These are phyloP conservation scores for Stenchaetothrips biformis DNA, from an alignment of 2,888 invertebrate genomes.

Conservation along the genomic window DNA sequence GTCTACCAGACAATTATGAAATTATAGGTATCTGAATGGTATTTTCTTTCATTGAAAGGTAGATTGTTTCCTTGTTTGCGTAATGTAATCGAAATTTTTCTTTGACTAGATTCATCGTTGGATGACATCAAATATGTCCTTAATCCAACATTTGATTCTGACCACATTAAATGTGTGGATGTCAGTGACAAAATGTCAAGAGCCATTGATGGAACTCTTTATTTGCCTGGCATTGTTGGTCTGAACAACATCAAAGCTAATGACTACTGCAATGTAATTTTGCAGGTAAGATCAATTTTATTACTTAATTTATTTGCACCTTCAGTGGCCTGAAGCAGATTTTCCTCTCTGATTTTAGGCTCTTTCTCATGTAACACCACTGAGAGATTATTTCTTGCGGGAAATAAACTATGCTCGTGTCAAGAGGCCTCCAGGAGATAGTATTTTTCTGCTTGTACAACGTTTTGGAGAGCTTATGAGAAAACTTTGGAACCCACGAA, in stretches of 20 bases:
- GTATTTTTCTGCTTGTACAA: slow-evolving; percentile 83
- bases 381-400: slow-evolving; percentile 90
- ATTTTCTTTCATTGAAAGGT: slow-evolving; percentile 13
- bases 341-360: slow-evolving; percentile 57
- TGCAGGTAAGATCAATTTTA: slow-evolving; percentile 62
- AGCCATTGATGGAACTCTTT: slow-evolving; percentile 94
- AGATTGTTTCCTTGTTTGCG: neutral
- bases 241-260: slow-evolving; percentile 99
- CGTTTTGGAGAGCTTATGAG: slow-evolving; percentile 91
- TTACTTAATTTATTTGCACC: neutral
- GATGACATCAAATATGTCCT: slow-evolving; percentile 98
- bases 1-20: slow-evolving; percentile 98
- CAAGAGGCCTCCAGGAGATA: slow-evolving; percentile 92
- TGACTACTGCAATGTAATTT: slow-evolving; percentile 98
- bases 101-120: slow-evolving; percentile 70
- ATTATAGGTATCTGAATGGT: slow-evolving; percentile 70
- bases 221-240: slow-evolving; percentile 95
- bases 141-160: slow-evolving; percentile 88
- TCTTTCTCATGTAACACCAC: slow-evolving; percentile 87
- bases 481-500: slow-evolving; percentile 98
- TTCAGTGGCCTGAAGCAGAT: slow-evolving; percentile 27
- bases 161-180: slow-evolving; percentile 79
- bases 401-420: slow-evolving; percentile 88
- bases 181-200: slow-evolving; percentile 76
- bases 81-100: neutral